Evolutionary conservation across 1,140 invertebrate genomes (phyloP), one percentile per base, ranked within the genome.

Genomic region (Pseudomyrmex sp.): DNA sequence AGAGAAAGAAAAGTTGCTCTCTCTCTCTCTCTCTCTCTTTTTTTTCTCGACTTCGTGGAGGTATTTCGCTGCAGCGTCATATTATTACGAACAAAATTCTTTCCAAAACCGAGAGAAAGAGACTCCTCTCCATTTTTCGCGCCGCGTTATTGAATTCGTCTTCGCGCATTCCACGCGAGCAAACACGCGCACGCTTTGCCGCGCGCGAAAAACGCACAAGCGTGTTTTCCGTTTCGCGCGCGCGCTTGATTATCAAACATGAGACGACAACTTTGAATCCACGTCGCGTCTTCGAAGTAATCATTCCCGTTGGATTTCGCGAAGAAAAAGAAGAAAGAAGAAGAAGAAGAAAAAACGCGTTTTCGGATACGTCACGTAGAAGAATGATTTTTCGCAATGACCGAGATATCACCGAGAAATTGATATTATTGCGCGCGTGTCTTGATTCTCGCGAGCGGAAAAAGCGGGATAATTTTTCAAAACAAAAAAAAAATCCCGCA

Each of bases 1-100:
- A 18, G 18, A 18, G 18, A 35, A 0, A 35, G 1, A 48, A 72
- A 52, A 70, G 12, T 26, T 7, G 52, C 13, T 59, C 48, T 5
- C 20, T 79, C 56, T 35, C 15, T 70, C 52, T 35, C 15, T 9
- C 66, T 35, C n/a, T n/a, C n/a, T n/a, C n/a, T n/a, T n/a, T 59
- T 68, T 46, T 26, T 35, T 35, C 0, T 35, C 35, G 35, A 35
- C 35, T 0, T 35, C 5, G 5, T 35, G 20, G 56, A 59, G 23
- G 2, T 59, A 35, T 82, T 72, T 50, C 72, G 35, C 4, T 8
- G 23, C n/a, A 50, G 44, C 72, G 61, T 82, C 65, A 61, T 84
- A 84, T 89, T 90, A 88, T 85, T 90, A 75, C 70, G 70, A 58
- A 83, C 68, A 82, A 90, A 90, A 90, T 89, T 90, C 85, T 62